Evolutionary conservation across 2,797 vertebrate species (phyloP).

Genomic region (Miichthys miiuy): DNA sequence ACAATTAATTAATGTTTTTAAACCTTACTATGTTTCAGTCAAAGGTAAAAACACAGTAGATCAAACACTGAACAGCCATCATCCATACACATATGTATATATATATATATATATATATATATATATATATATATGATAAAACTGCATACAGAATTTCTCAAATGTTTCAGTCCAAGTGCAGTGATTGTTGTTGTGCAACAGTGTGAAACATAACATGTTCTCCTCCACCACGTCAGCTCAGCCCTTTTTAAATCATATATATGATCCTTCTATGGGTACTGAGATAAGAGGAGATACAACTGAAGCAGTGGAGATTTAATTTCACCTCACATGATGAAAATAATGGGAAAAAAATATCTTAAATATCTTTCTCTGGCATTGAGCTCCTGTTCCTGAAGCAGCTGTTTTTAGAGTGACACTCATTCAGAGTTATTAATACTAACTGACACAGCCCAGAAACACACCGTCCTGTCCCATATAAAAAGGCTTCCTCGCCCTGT

Average conservation of each 20-base stretch:
- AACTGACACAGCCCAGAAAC: conserved; percentile 67
- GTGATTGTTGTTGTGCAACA: conserved; percentile 13
- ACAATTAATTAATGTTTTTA: neutral
- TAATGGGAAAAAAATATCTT: neutral
- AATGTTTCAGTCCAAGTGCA: neutral
- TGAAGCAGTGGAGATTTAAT: neutral
- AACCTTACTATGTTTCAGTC: neutral
- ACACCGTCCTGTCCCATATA: conserved; percentile 62
- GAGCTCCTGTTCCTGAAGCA: conserved; percentile 10
- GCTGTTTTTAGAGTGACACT: conserved; percentile 62
- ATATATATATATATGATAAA: neutral
- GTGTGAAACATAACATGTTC: conserved; percentile 22
- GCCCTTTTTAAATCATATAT: conserved; percentile 15
- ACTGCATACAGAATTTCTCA: neutral
- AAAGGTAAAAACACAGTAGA: neutral
- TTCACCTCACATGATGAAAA: neutral
- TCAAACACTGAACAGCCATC: too few species aligned
- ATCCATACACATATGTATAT: too few species aligned
- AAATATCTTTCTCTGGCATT: neutral
- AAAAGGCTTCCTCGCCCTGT: conserved; percentile 28
- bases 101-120: too few species aligned
- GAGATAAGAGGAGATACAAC: conserved; percentile 5
- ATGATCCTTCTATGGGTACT: neutral
- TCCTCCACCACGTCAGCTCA: conserved; percentile 18
- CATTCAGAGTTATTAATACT: conserved; percentile 71